Evolutionary conservation across 1,140 invertebrate species (phyloP).

Genomic region (Bombus waltoni): DNA sequence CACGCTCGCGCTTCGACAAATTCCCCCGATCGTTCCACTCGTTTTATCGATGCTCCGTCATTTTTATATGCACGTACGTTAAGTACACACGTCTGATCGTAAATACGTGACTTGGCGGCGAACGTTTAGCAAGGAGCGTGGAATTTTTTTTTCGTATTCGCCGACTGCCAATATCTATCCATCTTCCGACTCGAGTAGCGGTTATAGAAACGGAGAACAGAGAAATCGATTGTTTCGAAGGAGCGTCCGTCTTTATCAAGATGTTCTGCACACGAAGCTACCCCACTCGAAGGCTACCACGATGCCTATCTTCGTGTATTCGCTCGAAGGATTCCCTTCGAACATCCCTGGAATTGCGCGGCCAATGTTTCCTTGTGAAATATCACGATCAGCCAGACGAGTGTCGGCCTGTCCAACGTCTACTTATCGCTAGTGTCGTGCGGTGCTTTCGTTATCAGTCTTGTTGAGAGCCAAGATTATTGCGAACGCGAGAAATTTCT

Average conservation of each 20-base stretch:
- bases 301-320: background rate
- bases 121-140: background rate
- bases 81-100: background rate
- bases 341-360: too few relatives aligned
- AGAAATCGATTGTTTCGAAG: constrained; percentile 1
- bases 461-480: too few relatives aligned
- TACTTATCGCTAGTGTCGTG: too few relatives aligned
- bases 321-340: background rate
- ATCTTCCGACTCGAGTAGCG: background rate
- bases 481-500: too few relatives aligned
- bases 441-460: too few relatives aligned
- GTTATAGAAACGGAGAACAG: background rate
- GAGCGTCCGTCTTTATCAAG: background rate
- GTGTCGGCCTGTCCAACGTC: too few relatives aligned
- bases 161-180: constrained; percentile 9
- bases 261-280: too few relatives aligned
- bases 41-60: constrained; percentile 1
- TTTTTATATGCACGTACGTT: background rate
- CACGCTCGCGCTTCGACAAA: background rate
- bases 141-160: constrained; percentile 21
- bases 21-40: background rate
- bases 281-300: background rate
- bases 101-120: constrained; percentile 6
- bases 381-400: too few relatives aligned
- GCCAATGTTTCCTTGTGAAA: background rate